phyloP scores from a whole-genome alignment of 1,140 invertebrate genomes.

The Caenorhabditis briggsae region DNA sequence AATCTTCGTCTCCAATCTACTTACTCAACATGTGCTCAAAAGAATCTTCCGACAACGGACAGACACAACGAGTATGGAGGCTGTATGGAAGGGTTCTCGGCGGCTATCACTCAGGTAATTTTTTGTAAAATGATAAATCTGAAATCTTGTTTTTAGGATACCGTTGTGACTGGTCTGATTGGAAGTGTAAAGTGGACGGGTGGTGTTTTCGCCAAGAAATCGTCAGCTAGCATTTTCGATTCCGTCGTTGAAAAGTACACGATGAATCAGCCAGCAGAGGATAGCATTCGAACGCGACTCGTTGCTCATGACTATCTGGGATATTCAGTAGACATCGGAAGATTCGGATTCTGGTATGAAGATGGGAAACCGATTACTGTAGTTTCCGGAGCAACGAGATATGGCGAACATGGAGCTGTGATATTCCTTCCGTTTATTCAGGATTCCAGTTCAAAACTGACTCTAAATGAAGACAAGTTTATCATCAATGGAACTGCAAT shows the following conservation, averaged over 20 bases:
- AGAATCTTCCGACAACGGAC: slow-evolving; percentile 71
- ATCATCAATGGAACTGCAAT: slow-evolving; percentile 71
- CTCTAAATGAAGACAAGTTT: slow-evolving; percentile 69
- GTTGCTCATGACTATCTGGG: slow-evolving; percentile 75
- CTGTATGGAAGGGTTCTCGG: slow-evolving; percentile 76
- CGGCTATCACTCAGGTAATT: slow-evolving; percentile 70
- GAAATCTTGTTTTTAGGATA: slow-evolving; percentile 63
- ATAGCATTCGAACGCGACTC: slow-evolving; percentile 34
- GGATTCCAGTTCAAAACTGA: slow-evolving; percentile 54
- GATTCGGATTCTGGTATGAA: slow-evolving; percentile 74
- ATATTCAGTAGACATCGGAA: slow-evolving; percentile 74
- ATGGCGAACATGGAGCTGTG: slow-evolving; percentile 74
- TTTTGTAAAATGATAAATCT: not conserved
- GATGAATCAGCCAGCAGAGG: slow-evolving; percentile 53
- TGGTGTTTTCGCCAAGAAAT: slow-evolving; percentile 70
- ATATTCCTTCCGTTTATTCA: slow-evolving; percentile 73
- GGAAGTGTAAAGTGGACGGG: slow-evolving; percentile 77
- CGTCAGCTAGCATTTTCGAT: slow-evolving; percentile 48
- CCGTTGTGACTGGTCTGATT: slow-evolving; percentile 75
- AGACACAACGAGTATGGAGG: slow-evolving; percentile 77
- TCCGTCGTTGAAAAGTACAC: slow-evolving; percentile 58
- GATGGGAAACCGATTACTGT: slow-evolving; percentile 66
- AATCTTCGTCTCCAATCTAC: slow-evolving; percentile 27
- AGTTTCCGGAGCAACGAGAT: slow-evolving; percentile 74
- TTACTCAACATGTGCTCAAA: slow-evolving; percentile 52